phyloP scores from a whole-genome alignment of 2,113 vertebrate species.

The Thinocorus orbignyianus region DNA sequence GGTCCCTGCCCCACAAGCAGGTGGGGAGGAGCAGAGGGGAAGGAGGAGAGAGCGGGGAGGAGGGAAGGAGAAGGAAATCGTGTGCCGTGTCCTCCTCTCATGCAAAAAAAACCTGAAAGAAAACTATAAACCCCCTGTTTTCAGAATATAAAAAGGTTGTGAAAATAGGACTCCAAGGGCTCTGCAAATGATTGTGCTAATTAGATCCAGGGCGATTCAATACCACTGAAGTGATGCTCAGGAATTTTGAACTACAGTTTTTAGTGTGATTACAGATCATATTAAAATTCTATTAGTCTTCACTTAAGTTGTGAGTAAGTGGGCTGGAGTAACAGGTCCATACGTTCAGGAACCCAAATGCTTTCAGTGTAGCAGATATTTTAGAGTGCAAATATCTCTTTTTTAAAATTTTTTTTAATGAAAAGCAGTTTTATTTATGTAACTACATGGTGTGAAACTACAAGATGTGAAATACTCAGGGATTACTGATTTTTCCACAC shows the following conservation, averaged over 20 bases:
- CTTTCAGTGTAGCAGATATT: not conserved
- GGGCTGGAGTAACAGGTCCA: not conserved
- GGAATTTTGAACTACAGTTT: slow-evolving; percentile 74
- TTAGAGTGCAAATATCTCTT: not conserved
- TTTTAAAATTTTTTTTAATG: too few species aligned
- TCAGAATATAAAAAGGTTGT: slow-evolving; percentile 62
- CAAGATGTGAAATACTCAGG: not conserved
- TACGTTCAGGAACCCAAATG: not conserved
- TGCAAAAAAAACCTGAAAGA: slow-evolving; percentile 14
- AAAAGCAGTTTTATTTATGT: not conserved
- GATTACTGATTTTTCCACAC: not conserved
- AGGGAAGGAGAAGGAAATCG: not conserved
- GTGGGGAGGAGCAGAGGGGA: not conserved
- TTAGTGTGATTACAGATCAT: slow-evolving; percentile 73
- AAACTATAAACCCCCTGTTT: slow-evolving; percentile 66
- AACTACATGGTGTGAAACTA: not conserved
- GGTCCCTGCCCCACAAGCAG: not conserved
- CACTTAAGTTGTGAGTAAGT: slow-evolving; percentile 18
- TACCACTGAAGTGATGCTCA: slow-evolving; percentile 66
- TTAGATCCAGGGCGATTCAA: slow-evolving; percentile 61
- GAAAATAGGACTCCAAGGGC: slow-evolving; percentile 50
- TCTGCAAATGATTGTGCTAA: slow-evolving; percentile 63
- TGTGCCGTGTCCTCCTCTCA: not conserved
- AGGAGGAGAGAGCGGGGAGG: not conserved
- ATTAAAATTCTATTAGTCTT: slow-evolving; percentile 75